Evolutionary conservation across 2,797 vertebrate species (phyloP).

Genomic region (Delichon dasypus): DNA sequence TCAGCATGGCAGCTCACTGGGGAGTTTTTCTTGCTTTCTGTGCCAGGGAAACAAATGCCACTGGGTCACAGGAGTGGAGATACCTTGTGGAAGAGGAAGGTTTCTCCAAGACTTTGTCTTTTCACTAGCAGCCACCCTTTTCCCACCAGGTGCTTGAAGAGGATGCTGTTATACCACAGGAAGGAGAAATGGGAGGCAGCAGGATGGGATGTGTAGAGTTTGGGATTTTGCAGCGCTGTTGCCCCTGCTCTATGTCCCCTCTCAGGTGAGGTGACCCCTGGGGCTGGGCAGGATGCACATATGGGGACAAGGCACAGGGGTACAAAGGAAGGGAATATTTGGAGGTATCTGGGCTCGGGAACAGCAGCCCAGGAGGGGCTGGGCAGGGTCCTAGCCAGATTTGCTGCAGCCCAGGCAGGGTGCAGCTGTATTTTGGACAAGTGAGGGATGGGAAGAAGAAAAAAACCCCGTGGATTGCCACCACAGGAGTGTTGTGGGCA

Average conservation of each 20-base stretch:
- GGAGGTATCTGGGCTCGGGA: accelerated
- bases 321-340: neutral
- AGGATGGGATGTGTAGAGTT: accelerated
- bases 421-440: neutral
- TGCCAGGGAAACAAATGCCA: neutral
- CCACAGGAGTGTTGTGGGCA: neutral
- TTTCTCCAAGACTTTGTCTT: neutral
- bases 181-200: neutral
- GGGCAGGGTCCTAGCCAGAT: neutral
- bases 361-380: accelerated
- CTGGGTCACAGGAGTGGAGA: neutral
- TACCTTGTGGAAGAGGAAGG: neutral
- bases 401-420: neutral
- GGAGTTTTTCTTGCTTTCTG: neutral
- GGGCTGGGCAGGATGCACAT: neutral
- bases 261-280: neutral
- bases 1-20: accelerated
- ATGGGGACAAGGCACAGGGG: accelerated
- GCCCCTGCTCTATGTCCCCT: accelerated
- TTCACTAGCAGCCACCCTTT: accelerated
- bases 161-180: accelerated
- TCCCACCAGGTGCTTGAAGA: neutral
- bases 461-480: neutral
- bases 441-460: neutral
- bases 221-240: neutral